These are phyloP conservation scores for Anguilla japonica DNA, from an alignment of 2,113 vertebrate genomes.

Conservation along the genomic window DNA sequence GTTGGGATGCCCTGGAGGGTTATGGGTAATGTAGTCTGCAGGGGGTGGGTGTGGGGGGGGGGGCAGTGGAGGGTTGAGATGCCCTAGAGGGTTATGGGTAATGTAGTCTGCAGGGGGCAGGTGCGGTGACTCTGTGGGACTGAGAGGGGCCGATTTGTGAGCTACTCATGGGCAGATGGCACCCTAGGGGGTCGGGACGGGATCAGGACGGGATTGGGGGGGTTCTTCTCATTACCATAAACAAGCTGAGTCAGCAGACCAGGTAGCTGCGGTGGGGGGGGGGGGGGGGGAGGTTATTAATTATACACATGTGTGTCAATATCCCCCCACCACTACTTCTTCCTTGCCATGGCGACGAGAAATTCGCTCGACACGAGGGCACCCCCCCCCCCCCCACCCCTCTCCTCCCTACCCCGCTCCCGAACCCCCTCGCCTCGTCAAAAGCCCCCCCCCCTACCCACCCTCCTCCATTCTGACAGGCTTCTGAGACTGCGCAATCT, in stretches of 20 bases:
- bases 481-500: not conserved
- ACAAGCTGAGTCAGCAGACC: constrained; percentile 63
- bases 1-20: not conserved
- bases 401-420: no score
- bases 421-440: not conserved
- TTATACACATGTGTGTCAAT: not conserved
- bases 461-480: no score
- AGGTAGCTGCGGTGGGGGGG: not conserved
- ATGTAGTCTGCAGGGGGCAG: not conserved
- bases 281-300: not conserved
- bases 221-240: constrained; percentile 49
- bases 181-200: constrained; percentile 31
- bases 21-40: not conserved
- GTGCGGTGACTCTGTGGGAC: no score
- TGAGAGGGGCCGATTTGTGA: not conserved
- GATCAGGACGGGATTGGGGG: constrained; percentile 37
- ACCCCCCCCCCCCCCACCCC: no score
- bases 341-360: not conserved
- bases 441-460: not conserved
- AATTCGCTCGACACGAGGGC: no score
- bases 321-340: not conserved
- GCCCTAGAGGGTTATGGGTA: no score
- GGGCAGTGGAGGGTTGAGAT: not conserved
- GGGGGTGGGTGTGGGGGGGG: no score
- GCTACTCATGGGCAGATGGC: no score